Percentiles rank a stretch among this genome's conserved stretches.
Conservation (phyloP, 2,888 invertebrate genomes). For the Julus scanicus region DNA sequence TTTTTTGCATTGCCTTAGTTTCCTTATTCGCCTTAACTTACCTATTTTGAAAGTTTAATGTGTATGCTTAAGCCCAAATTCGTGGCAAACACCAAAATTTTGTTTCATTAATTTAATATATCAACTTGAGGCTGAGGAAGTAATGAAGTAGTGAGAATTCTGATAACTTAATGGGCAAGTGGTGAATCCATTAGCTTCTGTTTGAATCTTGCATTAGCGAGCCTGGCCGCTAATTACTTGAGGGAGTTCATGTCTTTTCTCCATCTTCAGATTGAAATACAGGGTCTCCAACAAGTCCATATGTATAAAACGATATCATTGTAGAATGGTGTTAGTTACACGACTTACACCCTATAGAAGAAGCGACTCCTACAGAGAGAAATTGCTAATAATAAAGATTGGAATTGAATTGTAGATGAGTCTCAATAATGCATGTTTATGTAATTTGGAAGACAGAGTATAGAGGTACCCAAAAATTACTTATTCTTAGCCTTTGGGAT, state of each 20-base stretch:
- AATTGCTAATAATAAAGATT: background rate
- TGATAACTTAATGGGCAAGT: background rate
- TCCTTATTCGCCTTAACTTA: background rate
- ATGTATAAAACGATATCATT: background rate
- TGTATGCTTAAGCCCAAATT: background rate
- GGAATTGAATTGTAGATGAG: background rate
- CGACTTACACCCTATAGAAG: background rate
- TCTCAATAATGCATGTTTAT: background rate
- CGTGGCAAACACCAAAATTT: conserved; percentile 23
- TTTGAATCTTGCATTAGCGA: background rate
- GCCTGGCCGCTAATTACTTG: conserved; percentile 19
- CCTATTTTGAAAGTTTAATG: background rate
- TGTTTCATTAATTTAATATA: conserved; percentile 24
- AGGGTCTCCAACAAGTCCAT: background rate
- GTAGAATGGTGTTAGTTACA: too few relatives aligned
- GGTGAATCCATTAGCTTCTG: conserved; percentile 36
- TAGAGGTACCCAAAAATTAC: too few relatives aligned
- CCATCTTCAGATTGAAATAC: background rate
- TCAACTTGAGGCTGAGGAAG: background rate
- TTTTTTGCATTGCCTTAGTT: background rate
- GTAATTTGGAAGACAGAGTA: too few relatives aligned
- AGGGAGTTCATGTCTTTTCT: background rate
- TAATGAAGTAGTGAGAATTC: background rate
- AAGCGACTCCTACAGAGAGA: background rate
- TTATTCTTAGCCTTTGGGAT: too few relatives aligned